Percentiles rank a stretch among this genome's conserved stretches.
phyloP scores from a whole-genome alignment of 1,140 invertebrate genomes.

The Antheraea mylitta region DNA sequence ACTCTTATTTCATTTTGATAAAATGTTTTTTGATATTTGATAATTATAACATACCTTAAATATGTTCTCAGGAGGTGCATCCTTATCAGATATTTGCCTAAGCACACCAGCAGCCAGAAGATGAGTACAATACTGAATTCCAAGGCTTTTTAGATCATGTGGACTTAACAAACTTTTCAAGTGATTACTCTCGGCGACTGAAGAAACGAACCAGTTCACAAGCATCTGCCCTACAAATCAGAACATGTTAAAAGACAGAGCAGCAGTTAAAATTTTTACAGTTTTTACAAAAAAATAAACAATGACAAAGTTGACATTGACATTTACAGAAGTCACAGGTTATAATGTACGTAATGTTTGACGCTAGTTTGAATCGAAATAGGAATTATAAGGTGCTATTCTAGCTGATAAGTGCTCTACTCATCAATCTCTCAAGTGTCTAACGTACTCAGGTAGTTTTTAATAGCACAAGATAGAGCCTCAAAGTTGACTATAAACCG shows the following conservation, averaged over 20 bases:
- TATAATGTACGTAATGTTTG: too few species aligned
- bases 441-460: too few species aligned
- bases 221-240: constrained; percentile 90
- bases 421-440: too few species aligned
- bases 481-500: too few species aligned
- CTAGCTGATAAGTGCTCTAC: too few species aligned
- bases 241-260: neutral
- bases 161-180: constrained; percentile 81
- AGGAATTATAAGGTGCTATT: too few species aligned
- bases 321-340: neutral
- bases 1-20: neutral
- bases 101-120: constrained; percentile 93
- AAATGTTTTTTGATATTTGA: constrained; percentile 7
- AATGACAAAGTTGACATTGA: constrained; percentile 13
- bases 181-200: constrained; percentile 86
- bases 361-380: too few species aligned
- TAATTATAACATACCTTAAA: constrained; percentile 85
- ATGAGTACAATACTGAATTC: constrained; percentile 91
- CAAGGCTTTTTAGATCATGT: constrained; percentile 87
- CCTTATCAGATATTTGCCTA: constrained; percentile 86
- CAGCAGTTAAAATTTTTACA: neutral
- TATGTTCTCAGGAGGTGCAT: constrained; percentile 81
- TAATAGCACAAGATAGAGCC: too few species aligned
- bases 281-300: constrained; percentile 4
- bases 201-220: constrained; percentile 91